Conservation (phyloP, 1,140 invertebrate genomes). For the silkworm (Bombyx mori) region ASM3026992v2 NC_085128.1:7216501-7217000, state of each 20-base stretch:
- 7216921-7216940: slow-evolving; percentile 63
- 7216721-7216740: too few species aligned
- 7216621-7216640: too few species aligned
- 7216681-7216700: too few species aligned
- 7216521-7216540: too few species aligned
- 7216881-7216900: slow-evolving; percentile 34
- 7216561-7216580: too few species aligned
- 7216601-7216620: too few species aligned
- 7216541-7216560: too few species aligned
- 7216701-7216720: too few species aligned
- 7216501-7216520: neutral
- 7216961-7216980: slow-evolving; percentile 42
- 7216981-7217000: slow-evolving; percentile 51
- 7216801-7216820: slow-evolving; percentile 15
- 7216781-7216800: slow-evolving; percentile 40
- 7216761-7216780: slow-evolving; percentile 33
- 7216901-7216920: slow-evolving; percentile 48
- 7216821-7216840: slow-evolving; percentile 35
- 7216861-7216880: slow-evolving; percentile 31
- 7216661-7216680: too few species aligned
- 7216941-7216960: slow-evolving; percentile 36
- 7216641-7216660: too few species aligned
- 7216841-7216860: slow-evolving; percentile 40
- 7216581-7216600: too few species aligned
- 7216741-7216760: neutral